Evolutionary conservation across 2,113 vertebrate genomes (phyloP), one percentile per base, ranked within the genome.

Genomic region (Phyllostomus hastatus): DNA sequence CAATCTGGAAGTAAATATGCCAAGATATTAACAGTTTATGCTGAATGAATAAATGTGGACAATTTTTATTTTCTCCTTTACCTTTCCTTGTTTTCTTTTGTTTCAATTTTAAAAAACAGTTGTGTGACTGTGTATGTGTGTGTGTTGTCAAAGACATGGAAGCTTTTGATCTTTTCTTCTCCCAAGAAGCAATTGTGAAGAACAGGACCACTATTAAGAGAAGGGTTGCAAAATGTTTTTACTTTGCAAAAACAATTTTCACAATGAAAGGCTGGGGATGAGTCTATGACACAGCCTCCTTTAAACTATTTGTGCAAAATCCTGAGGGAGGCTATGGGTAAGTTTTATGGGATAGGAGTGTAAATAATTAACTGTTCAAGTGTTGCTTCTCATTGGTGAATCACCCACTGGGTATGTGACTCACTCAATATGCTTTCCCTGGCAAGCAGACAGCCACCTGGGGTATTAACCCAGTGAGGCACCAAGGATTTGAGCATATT

Each of bases 61-160:
- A 72, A 52, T 72, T 94, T 96, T 72, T 76, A 85, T 82, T 95
- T 91, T 90, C 28, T 92, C 4, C 43, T 86, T 69, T 57, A 80
- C 7, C 46, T 12, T 69, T 64, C 43, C 24, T 87, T 78, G 0
- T 78, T 28, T 52, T 66, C 46, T 69, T 57, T 79, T 46, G 35
- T n/a, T 88, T 57, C 50, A 9, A 89, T 50, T 91, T 93, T 89
- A 38, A 94, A 93, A 91, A 95, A n/a, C 8, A 48, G 22, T 48
- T 82, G 24, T 61, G 59, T 61, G 54, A 20, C 0, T 61, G 59
- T 48, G 5, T 78, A 2, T 67, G 26, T 88, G 78, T 88, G 33
- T 73, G 2, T 70, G 31, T 75, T 81, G 75, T 59, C 6, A 2
- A 90, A 84, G 73, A 59, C 72, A 90, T 15, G 31, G 70, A 82